These are phyloP conservation scores for Ophion obscuratus DNA, from an alignment of 2,888 invertebrate species.

Conservation along the genomic window DNA sequence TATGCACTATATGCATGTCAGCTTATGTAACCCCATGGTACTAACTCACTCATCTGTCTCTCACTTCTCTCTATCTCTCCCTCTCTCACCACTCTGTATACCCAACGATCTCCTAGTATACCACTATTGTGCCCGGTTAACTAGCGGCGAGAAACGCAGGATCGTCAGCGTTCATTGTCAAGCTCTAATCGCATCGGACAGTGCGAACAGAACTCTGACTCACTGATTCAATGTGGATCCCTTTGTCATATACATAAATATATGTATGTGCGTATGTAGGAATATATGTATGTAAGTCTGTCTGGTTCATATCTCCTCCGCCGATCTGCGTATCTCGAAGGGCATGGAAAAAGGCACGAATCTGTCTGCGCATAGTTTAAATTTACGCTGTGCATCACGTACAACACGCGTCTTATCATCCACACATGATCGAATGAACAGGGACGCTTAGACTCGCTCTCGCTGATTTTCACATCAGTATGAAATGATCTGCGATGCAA, in stretches of 20 bases:
- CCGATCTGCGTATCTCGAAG: conserved; percentile 35
- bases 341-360: conserved; percentile 25
- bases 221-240: conserved; percentile 66
- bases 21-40: conserved; percentile 43
- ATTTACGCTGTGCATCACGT: conserved; percentile 13
- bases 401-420: neutral
- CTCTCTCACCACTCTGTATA: conserved; percentile 40
- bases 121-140: conserved; percentile 74
- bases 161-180: conserved; percentile 81
- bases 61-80: conserved; percentile 20
- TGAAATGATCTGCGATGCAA: neutral
- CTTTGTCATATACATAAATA: conserved; percentile 49
- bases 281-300: conserved; percentile 17
- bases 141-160: conserved; percentile 74
- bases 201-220: conserved; percentile 71
- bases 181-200: conserved; percentile 79
- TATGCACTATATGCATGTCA: conserved; percentile 32
- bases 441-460: neutral
- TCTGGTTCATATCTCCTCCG: conserved; percentile 35
- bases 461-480: neutral
- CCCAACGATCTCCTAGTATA: conserved; percentile 50
- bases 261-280: neutral
- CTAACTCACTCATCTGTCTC: conserved; percentile 38
- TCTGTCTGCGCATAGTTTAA: conserved; percentile 12
- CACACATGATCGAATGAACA: neutral